Evolutionary conservation across 2,113 vertebrate genomes (phyloP).

Genomic region (Channa argus): DNA sequence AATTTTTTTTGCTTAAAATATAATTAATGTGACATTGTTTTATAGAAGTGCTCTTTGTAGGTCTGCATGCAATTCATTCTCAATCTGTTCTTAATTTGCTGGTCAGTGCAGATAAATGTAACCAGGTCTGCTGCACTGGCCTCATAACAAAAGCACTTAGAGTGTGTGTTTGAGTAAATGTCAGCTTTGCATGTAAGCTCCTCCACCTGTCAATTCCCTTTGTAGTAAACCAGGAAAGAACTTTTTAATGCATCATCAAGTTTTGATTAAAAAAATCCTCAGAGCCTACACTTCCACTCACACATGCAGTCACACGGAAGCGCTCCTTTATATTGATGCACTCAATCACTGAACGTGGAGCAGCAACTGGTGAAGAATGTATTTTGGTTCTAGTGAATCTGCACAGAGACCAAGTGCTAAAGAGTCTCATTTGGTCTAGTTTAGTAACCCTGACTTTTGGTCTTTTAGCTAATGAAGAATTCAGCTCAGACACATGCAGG

Average conservation of each 20-base stretch:
- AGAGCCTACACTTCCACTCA: background rate
- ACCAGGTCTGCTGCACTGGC: background rate
- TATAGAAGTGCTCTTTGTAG: too few relatives aligned
- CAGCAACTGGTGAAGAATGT: slow-evolving; percentile 11
- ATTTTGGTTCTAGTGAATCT: background rate
- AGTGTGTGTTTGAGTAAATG: background rate
- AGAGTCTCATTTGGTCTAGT: slow-evolving; percentile 3
- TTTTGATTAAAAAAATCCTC: slow-evolving; percentile 17
- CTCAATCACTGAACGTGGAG: slow-evolving; percentile 7
- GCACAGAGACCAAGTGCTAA: background rate
- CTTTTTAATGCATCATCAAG: background rate
- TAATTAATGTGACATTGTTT: too few relatives aligned
- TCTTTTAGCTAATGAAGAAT: slow-evolving; percentile 41
- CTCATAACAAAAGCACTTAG: background rate
- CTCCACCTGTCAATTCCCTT: slow-evolving; percentile 14
- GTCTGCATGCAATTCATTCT: too few relatives aligned
- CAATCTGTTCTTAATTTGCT: too few relatives aligned
- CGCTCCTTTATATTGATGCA: slow-evolving; percentile 15
- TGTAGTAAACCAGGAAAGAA: slow-evolving; percentile 16
- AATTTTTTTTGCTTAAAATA: too few relatives aligned
- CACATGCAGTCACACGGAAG: slow-evolving; percentile 12
- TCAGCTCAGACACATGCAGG: slow-evolving; percentile 25
- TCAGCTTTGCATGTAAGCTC: too few relatives aligned
- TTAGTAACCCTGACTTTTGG: background rate
- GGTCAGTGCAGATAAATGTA: too few relatives aligned